phyloP scores from a whole-genome alignment of 2,797 vertebrate species.

The Sandelia bainsii region DNA sequence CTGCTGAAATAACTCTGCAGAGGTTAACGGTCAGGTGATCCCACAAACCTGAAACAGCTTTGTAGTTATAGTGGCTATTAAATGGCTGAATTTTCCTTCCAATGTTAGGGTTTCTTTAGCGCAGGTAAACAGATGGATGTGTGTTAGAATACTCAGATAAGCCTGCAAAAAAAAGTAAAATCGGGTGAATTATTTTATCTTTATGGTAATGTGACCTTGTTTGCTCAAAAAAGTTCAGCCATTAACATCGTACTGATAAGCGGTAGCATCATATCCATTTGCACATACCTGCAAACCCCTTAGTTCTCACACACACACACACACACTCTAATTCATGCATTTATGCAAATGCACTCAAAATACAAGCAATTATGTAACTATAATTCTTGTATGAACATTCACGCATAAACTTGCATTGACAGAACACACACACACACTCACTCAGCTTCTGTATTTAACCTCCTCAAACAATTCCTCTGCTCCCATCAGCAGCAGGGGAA shows the following conservation, averaged over 20 bases:
- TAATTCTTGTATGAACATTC: not conserved
- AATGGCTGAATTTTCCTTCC: not conserved
- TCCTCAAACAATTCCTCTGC: slow-evolving; percentile 14
- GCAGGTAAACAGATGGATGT: not conserved
- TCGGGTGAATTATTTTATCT: slow-evolving; percentile 26
- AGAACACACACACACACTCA: not conserved
- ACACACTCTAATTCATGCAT: not conserved
- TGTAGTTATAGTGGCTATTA: slow-evolving; percentile 1
- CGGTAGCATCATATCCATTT: slow-evolving; percentile 8
- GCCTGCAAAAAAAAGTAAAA: slow-evolving; percentile 23
- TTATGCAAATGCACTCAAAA: slow-evolving; percentile 1
- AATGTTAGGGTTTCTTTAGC: not conserved
- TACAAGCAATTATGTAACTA: not conserved
- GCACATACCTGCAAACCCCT: slow-evolving; percentile 3
- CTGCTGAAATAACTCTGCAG: not conserved
- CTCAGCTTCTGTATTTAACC: slow-evolving; percentile 13
- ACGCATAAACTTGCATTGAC: slow-evolving; percentile 2
- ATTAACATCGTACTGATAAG: slow-evolving; percentile 5
- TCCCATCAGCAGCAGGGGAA: slow-evolving; percentile 25
- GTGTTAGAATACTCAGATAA: slow-evolving; percentile 32
- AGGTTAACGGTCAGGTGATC: not conserved
- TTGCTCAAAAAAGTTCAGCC: slow-evolving; percentile 22
- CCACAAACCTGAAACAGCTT: not conserved
- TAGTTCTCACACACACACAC: not conserved
- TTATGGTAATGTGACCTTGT: slow-evolving; percentile 26